A percentile compares a stretch with the other conserved stretches of the same genome.
phyloP scores from a whole-genome alignment of 2,797 vertebrate species.

The Sciaenops ocellatus region DNA sequence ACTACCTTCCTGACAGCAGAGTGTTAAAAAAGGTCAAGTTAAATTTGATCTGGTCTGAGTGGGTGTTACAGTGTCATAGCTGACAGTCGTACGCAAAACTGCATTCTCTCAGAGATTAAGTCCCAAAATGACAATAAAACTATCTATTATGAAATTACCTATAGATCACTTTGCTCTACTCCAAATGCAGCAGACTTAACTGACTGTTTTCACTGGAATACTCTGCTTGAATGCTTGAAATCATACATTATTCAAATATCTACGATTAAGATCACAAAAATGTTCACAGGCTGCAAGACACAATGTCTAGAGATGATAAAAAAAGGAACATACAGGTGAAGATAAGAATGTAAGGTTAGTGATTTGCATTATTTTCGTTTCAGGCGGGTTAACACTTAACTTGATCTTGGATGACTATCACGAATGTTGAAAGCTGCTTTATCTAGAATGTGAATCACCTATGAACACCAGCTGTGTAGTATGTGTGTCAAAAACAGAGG shows the following conservation, averaged over 20 bases:
- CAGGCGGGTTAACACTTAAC: background rate
- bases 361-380: conserved; percentile 6
- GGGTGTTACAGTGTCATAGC: conserved; percentile 42
- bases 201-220: background rate
- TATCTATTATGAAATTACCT: conserved; percentile 2
- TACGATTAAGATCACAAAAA: background rate
- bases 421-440: background rate
- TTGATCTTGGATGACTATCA: conserved; percentile 11
- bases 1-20: conserved; percentile 4
- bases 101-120: conserved; percentile 1
- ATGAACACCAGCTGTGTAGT: background rate
- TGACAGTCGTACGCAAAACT: conserved; percentile 32
- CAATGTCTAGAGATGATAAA: background rate
- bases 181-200: conserved; percentile 11
- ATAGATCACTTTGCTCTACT: background rate
- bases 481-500: conserved; percentile 34
- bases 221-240: background rate
- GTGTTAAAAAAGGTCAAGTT: conserved; percentile 33
- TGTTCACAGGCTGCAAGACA: background rate
- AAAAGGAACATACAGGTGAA: background rate
- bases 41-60: conserved; percentile 46
- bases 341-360: conserved; percentile 4
- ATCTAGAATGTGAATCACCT: conserved; percentile 24
- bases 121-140: conserved; percentile 10
- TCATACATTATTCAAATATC: background rate